Evolutionary conservation across 2,113 vertebrate genomes (phyloP), one percentile per base, ranked within the genome.

Genomic region (Calyptommatus sinebrachiatus): DNA sequence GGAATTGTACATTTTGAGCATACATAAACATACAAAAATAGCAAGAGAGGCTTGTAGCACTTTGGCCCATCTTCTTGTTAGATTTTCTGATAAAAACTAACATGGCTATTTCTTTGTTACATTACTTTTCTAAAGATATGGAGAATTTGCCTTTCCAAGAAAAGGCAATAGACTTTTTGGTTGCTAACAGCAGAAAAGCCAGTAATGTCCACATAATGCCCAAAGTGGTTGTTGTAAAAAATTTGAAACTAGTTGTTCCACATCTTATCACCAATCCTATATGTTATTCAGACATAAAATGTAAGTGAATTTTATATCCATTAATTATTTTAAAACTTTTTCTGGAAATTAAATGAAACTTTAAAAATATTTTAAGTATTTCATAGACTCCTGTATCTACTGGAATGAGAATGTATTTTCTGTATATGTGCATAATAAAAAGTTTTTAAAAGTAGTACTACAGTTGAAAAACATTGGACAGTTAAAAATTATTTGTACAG

Each of bases 381-480:
- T 57, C 18, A 18, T 18, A 57, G 11, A 57, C 53, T 18, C 18
- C 16, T 24, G 20, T 57, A 7, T 35, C 26, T 21, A 46, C 31
- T 62, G 76, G 31, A 72, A 45, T 8, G 18, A 67, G 73, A 75
- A 60, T 82, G 10, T 41, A 10, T 21, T 75, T 45, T 69, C 80
- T 78, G 75, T 85, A 80, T 8, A 53, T 4, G 4, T 48, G 62
- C 68, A 78, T 79, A 61, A 41, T n/a, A 80, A 75, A 73, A 20
- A 73, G 50, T 29, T 8, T 77, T 73, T 86, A 82, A 73, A 21
- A 22, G 9, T 87, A 83, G 29, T 71, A 41, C 16, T 72, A 71
- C 9, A 81, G 73, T 76, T 88, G 85, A 87, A 80, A 84, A 86
- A 83, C 46, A 90, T 68, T 41, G 82, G 21, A 69, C 86, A 86